A percentile compares a stretch with the other conserved stretches of the same genome.
phyloP scores from a whole-genome alignment of 2,113 vertebrate species.

The Nerophis lumbriciformis region DNA sequence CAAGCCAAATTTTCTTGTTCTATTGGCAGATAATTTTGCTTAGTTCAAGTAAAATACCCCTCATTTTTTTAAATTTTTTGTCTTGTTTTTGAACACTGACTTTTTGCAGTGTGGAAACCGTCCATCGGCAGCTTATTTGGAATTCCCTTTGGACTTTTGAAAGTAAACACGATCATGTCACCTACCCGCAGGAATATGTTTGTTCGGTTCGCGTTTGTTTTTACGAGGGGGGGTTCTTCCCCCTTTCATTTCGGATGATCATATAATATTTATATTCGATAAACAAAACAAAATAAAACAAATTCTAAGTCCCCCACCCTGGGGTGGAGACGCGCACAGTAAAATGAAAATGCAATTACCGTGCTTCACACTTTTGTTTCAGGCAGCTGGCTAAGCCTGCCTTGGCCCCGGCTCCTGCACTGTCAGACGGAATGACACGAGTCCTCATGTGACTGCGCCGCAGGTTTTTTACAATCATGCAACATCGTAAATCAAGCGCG shows the following conservation, averaged over 20 bases:
- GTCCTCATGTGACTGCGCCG: conserved; percentile 28
- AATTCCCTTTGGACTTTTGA: conserved; percentile 13
- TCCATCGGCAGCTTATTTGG: background rate
- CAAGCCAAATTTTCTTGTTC: too few relatives aligned
- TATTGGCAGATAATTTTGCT: too few relatives aligned
- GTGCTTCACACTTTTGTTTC: conserved; percentile 29
- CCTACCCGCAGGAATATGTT: conserved; percentile 30
- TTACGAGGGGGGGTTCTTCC: conserved; percentile 14
- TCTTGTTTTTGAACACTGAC: too few relatives aligned
- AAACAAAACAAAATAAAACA: conserved; percentile 44
- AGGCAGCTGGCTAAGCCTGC: conserved; percentile 35
- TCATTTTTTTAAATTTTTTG: too few relatives aligned
- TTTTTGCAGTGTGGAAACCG: background rate
- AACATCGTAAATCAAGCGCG: conserved; percentile 26
- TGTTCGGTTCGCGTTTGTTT: conserved; percentile 34
- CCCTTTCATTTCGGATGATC: conserved; percentile 42
- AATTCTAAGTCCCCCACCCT: conserved; percentile 26
- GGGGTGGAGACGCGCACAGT: conserved; percentile 32
- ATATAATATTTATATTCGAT: conserved; percentile 57
- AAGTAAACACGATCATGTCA: conserved; percentile 28
- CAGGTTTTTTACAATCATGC: conserved; percentile 28
- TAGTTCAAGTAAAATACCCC: too few relatives aligned
- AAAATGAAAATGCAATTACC: conserved; percentile 56
- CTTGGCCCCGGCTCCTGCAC: conserved; percentile 39
- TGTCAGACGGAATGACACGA: conserved; percentile 37